Evolutionary conservation across 1,140 invertebrate genomes (phyloP).

Genomic region (Gyrodactylus salaris): DNA sequence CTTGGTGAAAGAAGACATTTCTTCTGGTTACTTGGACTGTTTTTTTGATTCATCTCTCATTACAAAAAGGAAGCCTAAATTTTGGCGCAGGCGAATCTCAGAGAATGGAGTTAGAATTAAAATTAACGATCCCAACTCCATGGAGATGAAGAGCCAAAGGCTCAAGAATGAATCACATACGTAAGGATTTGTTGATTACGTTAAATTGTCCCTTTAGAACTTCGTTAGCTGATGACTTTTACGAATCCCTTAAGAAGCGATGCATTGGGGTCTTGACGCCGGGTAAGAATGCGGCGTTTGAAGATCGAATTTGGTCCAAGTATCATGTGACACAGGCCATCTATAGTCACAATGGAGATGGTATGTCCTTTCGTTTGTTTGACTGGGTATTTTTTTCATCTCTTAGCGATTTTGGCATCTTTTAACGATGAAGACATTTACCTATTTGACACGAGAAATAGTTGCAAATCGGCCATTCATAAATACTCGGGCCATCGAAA

Average conservation of each 20-base stretch:
- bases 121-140: neutral
- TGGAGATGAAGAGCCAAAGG: too few species aligned
- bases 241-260: neutral
- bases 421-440: conserved; percentile 78
- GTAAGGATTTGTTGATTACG: too few species aligned
- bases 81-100: neutral
- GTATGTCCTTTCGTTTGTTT: neutral
- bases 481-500: conserved; percentile 30
- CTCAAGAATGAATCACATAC: neutral
- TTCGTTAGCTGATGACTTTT: neutral
- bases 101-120: neutral
- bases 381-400: neutral
- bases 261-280: neutral
- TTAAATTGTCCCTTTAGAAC: neutral
- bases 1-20: neutral
- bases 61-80: neutral
- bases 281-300: neutral
- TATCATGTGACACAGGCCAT: neutral
- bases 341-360: conserved; percentile 2
- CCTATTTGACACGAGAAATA: conserved; percentile 36
- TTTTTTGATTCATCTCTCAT: neutral
- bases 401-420: conserved; percentile 37
- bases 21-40: neutral
- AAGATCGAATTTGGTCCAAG: neutral
- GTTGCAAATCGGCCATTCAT: conserved; percentile 30